Percentiles rank a stretch among this genome's conserved stretches.
Evolutionary conservation across 2,797 vertebrate genomes (phyloP).

Genomic region (Natrix natrix): DNA sequence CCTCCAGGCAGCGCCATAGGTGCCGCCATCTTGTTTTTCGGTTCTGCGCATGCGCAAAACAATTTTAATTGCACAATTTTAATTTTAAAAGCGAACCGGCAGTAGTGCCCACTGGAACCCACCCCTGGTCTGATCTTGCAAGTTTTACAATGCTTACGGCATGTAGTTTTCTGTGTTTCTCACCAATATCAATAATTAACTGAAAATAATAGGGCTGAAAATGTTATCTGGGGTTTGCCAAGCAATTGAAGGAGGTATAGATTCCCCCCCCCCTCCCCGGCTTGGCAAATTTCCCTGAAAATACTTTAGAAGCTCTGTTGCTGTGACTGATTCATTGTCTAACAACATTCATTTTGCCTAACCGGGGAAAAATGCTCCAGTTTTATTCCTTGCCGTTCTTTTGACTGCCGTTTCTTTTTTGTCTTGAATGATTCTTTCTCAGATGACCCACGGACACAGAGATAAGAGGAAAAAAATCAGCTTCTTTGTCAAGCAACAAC

Average conservation of each 20-base stretch:
- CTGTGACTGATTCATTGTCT: conserved; percentile 2
- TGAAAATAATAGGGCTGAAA: neutral
- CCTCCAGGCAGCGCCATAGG: too few relatives aligned
- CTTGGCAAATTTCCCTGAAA: conserved; percentile 10
- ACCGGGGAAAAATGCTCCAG: neutral
- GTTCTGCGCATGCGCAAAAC: too few relatives aligned
- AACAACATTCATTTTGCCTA: neutral
- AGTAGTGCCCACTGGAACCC: too few relatives aligned
- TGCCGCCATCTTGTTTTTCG: too few relatives aligned
- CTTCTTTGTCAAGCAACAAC: neutral
- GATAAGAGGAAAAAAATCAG: neutral
- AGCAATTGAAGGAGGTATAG: neutral
- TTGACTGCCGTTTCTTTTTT: conserved; percentile 11
- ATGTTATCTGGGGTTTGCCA: neutral
- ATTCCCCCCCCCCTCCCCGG: conserved; percentile 11
- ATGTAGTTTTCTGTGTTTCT: neutral
- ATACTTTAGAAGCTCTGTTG: neutral
- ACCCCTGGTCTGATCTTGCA: neutral
- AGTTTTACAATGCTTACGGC: neutral
- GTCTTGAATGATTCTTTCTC: neutral
- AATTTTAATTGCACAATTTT: too few relatives aligned
- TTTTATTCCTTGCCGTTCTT: conserved; percentile 25
- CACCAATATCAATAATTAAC: neutral
- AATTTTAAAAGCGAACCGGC: too few relatives aligned
- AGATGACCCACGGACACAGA: neutral